These are phyloP conservation scores for Cylindroiulus punctatus DNA, from an alignment of 2,888 invertebrate genomes.

Conservation along the genomic window DNA sequence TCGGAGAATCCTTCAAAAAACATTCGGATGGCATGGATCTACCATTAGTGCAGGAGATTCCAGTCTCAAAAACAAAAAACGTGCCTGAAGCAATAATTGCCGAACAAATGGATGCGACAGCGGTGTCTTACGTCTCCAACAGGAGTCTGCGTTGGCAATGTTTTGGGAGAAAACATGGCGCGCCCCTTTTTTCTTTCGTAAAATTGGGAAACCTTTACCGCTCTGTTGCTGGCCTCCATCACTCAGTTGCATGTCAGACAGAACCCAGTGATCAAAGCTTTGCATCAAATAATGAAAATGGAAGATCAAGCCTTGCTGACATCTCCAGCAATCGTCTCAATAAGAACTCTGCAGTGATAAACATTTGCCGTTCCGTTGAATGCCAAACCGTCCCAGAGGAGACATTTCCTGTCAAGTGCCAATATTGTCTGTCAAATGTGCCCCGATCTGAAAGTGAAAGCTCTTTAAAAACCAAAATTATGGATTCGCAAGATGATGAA, in stretches of 20 bases:
- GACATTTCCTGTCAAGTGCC: neutral
- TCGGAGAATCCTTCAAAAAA: neutral
- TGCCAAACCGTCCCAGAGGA: neutral
- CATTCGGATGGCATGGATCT: neutral
- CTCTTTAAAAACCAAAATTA: neutral
- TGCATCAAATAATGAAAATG: neutral
- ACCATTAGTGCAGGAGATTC: neutral
- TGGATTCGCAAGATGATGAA: neutral
- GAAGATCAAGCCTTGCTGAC: neutral
- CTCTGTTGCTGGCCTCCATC: neutral
- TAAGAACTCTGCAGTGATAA: neutral
- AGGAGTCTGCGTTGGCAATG: neutral
- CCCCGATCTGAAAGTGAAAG: neutral
- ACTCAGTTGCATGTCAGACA: neutral
- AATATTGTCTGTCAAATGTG: neutral
- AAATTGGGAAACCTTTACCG: conserved; percentile 32
- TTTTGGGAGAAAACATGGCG: neutral
- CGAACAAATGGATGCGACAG: neutral
- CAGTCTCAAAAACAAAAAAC: neutral
- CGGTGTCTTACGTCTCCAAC: neutral
- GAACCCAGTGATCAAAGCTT: neutral
- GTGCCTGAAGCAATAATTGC: neutral
- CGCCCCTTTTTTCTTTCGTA: neutral
- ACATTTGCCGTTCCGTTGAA: neutral
- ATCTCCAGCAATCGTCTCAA: neutral